Evolutionary conservation across 2,113 vertebrate species (phyloP).

Genomic region (Morphnarchus princeps): DNA sequence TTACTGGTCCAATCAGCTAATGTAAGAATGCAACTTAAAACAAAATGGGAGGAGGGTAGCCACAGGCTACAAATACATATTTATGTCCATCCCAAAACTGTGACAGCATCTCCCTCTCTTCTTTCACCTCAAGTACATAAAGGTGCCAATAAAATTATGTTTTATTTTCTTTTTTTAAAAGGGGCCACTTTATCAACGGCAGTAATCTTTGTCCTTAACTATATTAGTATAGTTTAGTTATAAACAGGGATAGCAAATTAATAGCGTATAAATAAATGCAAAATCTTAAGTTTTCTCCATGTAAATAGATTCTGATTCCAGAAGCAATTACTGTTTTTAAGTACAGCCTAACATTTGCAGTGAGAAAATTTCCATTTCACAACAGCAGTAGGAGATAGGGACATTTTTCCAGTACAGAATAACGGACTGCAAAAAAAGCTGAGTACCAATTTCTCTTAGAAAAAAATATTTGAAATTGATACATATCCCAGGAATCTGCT

Average conservation of each 20-base stretch:
- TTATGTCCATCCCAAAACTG: not conserved
- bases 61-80: not conserved
- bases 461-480: not conserved
- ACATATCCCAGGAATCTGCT: not conserved
- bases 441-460: not conserved
- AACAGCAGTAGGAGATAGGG: not conserved
- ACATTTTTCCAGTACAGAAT: slow-evolving; percentile 17
- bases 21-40: not conserved
- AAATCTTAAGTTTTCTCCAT: not conserved
- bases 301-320: not conserved
- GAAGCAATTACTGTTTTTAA: slow-evolving; percentile 8
- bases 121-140: not conserved
- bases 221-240: not conserved
- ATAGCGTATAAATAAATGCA: not conserved
- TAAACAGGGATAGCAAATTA: not conserved
- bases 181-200: not conserved
- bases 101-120: not conserved
- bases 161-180: not conserved
- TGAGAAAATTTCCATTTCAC: slow-evolving; percentile 21
- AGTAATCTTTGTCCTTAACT: not conserved
- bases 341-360: not conserved
- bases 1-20: not conserved
- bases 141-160: not conserved
- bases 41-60: not conserved
- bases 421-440: not conserved